A percentile compares a stretch with the other conserved stretches of the same genome.
Conservation (phyloP, 2,888 invertebrate genomes). For the Latheticus oryzae region DNA sequence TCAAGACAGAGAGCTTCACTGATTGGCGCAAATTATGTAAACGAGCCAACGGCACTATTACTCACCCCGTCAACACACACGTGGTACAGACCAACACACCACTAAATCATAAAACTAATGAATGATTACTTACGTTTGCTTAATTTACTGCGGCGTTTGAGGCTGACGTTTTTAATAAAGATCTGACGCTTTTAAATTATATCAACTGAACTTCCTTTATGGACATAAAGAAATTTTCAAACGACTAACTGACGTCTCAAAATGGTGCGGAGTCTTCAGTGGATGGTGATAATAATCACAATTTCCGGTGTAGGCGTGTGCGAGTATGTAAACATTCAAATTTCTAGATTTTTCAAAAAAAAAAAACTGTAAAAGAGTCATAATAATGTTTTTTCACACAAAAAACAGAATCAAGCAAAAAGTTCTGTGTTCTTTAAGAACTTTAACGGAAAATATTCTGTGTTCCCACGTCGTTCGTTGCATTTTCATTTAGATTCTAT, state of each 20-base stretch:
- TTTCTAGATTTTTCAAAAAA: too few species aligned
- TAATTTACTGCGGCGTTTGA: slow-evolving; percentile 59
- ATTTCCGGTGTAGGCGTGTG: too few species aligned
- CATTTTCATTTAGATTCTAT: too few species aligned
- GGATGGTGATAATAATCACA: too few species aligned
- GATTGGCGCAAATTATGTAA: slow-evolving; percentile 65
- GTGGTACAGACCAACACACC: slow-evolving; percentile 33
- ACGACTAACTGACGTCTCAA: neutral
- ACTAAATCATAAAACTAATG: slow-evolving; percentile 60
- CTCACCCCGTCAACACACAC: slow-evolving; percentile 55
- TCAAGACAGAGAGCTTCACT: slow-evolving; percentile 61
- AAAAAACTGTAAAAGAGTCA: too few species aligned
- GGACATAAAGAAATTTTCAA: too few species aligned
- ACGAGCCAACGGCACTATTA: slow-evolving; percentile 55
- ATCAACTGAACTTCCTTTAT: slow-evolving; percentile 45
- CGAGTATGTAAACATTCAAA: too few species aligned
- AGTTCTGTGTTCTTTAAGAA: too few species aligned
- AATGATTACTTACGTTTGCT: slow-evolving; percentile 54
- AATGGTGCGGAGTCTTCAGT: neutral
- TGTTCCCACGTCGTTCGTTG: too few species aligned
- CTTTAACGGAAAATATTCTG: too few species aligned
- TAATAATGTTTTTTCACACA: too few species aligned
- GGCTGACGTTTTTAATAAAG: slow-evolving; percentile 59
- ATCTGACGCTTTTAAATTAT: slow-evolving; percentile 48
- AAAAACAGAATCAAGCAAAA: too few species aligned